Base-by-base conservation (phyloP, 2,113 vertebrate species). In the Muntiacus reevesi region DNA sequence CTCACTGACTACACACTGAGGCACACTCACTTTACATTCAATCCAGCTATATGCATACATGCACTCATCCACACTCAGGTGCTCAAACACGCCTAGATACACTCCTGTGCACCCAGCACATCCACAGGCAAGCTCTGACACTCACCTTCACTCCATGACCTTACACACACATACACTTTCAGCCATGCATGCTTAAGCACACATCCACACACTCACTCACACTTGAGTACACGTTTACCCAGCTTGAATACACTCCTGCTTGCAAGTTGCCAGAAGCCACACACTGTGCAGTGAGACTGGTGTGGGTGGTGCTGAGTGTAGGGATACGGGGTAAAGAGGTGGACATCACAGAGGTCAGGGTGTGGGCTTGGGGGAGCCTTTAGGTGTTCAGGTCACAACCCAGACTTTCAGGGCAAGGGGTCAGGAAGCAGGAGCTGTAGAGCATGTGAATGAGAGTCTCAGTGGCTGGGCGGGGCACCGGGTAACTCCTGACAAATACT, bases 381-480 rank as follows among this genome's bases (percentile, higher is more conserved):
- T 67, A 76, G 45, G 52, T 88, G 81, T 91, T 95, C 67, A 93
- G 23, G 50, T 93, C 36, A 87, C 30, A 86, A 86, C 33, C 62
- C 23, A 62, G 67, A 91, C 93, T 97, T 96, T 91, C 90, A 97
- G 79, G 96, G 50, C 43, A 83, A 91, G 23, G 6, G 23, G 1
- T 89, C 45, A 55, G 64, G 83, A 96, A 90, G 59, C 25, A 50
- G 57, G 45, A 87, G 16, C 4, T 95, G 55, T 93, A 27, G 84
- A 93, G 55, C 54, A 55, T 16, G 40, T 60, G 40, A 43, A 60
- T 33, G 57, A 92, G 64, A 93, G n/a, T 82, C 54, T 36, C 7
- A 36, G 4, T 67, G 60, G 13, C 47, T 83, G 71, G 62, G 36
- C 8, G 19, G 67, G 43, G 6, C 10, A 33, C 28, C 33, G 2